These are phyloP conservation scores for Salmo trutta DNA, from an alignment of 2,797 vertebrate species.

Conservation along the genomic window DNA sequence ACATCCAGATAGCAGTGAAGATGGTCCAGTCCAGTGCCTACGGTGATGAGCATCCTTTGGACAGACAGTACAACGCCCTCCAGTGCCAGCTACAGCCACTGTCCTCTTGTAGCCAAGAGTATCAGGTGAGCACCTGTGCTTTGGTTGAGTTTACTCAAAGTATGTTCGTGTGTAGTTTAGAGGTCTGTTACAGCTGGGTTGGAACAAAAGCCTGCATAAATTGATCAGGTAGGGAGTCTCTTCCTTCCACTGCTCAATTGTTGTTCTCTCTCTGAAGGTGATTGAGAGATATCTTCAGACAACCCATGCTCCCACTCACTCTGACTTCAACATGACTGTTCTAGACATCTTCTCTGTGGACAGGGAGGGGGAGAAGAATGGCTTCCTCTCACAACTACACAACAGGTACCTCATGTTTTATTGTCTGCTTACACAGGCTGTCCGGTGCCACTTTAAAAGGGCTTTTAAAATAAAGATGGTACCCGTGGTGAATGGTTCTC, in stretches of 20 bases:
- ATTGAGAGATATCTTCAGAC: slow-evolving; percentile 82
- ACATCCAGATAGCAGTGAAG: slow-evolving; percentile 87
- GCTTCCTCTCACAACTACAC: slow-evolving; percentile 77
- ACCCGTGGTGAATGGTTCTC: background rate
- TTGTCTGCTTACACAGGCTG: background rate
- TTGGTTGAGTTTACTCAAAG: background rate
- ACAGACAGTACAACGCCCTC: slow-evolving; percentile 82
- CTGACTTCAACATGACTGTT: slow-evolving; percentile 83
- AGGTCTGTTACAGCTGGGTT: background rate
- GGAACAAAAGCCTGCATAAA: too few relatives aligned
- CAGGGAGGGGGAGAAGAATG: slow-evolving; percentile 72
- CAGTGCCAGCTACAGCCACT: slow-evolving; percentile 78
- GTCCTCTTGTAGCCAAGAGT: slow-evolving; percentile 71
- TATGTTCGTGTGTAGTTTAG: background rate
- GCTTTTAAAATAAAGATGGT: background rate
- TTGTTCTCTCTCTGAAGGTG: slow-evolving; percentile 65
- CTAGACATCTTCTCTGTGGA: slow-evolving; percentile 84
- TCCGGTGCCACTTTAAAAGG: background rate
- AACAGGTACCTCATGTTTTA: slow-evolving; percentile 76
- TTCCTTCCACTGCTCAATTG: background rate
- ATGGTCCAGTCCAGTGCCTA: slow-evolving; percentile 75
- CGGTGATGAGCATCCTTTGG: slow-evolving; percentile 80
- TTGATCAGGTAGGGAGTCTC: too few relatives aligned
- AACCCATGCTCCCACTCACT: slow-evolving; percentile 86
- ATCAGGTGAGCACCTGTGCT: slow-evolving; percentile 66